Evolutionary conservation across 2,888 invertebrate species (phyloP).

Genomic region (Apamea anceps): DNA sequence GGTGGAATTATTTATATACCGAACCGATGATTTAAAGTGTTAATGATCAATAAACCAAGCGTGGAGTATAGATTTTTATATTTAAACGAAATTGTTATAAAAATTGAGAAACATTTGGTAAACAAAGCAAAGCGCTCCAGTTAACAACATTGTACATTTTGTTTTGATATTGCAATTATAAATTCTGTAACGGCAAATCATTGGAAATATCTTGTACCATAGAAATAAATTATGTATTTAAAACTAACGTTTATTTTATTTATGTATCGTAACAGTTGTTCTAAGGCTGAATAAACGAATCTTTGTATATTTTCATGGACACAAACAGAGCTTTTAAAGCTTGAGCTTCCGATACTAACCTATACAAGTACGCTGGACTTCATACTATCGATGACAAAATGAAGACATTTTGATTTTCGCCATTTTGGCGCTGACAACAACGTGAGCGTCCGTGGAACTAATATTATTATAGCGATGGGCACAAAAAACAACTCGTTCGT

Average conservation of each 20-base stretch:
- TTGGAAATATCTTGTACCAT: conserved; percentile 88
- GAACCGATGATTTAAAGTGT: conserved; percentile 74
- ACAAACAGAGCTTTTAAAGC: neutral
- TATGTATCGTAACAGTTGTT: neutral
- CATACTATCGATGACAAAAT: too few species aligned
- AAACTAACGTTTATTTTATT: conserved; percentile 73
- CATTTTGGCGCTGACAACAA: too few species aligned
- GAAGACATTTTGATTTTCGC: too few species aligned
- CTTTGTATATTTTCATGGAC: neutral
- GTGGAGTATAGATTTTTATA: conserved; percentile 67
- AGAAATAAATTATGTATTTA: conserved; percentile 90
- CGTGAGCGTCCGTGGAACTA: too few species aligned
- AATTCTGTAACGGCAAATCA: conserved; percentile 80
- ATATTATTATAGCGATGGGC: too few species aligned
- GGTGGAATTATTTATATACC: conserved; percentile 75
- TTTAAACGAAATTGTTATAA: conserved; percentile 68
- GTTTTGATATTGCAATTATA: conserved; percentile 73
- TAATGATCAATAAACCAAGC: conserved; percentile 69
- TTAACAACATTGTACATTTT: conserved; percentile 67
- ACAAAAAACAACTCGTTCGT: too few species aligned
- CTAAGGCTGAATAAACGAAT: neutral
- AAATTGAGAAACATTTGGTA: conserved; percentile 67
- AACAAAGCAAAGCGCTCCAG: conserved; percentile 58
- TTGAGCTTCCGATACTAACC: neutral
- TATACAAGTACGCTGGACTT: too few species aligned